Conservation (phyloP, 1,140 invertebrate genomes). For the Conus ventricosus region DNA sequence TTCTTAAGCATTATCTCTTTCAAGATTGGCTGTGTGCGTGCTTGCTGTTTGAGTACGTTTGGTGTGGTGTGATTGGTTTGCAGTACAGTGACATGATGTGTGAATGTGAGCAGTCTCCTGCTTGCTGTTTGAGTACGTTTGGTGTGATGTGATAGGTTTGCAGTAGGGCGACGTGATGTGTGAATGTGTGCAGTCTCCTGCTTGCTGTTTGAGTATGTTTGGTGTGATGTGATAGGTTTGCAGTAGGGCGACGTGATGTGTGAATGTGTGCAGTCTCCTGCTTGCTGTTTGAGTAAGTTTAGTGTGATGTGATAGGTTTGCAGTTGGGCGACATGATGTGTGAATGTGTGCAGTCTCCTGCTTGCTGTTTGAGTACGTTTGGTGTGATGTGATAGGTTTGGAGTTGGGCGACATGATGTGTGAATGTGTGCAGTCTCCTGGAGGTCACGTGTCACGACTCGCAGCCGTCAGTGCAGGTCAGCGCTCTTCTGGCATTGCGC, state of each 20-base stretch:
- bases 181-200: background rate
- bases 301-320: background rate
- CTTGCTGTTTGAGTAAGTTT: background rate
- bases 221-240: background rate
- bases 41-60: background rate
- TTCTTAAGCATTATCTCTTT: too few species aligned
- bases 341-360: background rate
- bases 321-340: too few species aligned
- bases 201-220: background rate
- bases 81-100: background rate
- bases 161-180: background rate
- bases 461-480: slow-evolving; percentile 65
- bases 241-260: background rate
- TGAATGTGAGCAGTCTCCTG: background rate
- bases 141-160: background rate
- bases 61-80: background rate
- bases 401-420: background rate
- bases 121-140: background rate
- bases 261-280: background rate
- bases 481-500: slow-evolving; percentile 64
- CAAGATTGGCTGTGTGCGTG: background rate
- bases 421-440: slow-evolving; percentile 59
- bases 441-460: slow-evolving; percentile 68
- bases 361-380: background rate
- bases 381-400: background rate